Evolutionary conservation across 2,797 vertebrate species (phyloP).

Genomic region (Mormyrus hasselquistii): DNA sequence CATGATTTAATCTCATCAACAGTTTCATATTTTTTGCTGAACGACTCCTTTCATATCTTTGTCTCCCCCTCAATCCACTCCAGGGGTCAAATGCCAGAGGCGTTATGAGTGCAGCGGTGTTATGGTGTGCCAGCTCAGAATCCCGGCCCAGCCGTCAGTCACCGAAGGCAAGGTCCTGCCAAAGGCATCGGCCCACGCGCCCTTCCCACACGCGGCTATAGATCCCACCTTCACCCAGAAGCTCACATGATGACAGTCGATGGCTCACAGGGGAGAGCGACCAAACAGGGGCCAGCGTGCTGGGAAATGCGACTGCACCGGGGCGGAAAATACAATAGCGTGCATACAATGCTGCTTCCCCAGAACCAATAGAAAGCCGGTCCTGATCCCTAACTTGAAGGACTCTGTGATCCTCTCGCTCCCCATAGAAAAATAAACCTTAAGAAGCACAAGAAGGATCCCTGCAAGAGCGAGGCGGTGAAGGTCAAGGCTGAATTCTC

Average conservation of each 20-base stretch:
- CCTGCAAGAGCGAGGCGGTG: not conserved
- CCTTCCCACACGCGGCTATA: not conserved
- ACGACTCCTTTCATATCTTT: not conserved
- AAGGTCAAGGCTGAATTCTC: constrained; percentile 33
- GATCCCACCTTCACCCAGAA: not conserved
- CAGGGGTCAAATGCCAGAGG: constrained; percentile 9
- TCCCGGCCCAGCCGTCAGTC: not conserved
- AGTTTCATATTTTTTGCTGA: not conserved
- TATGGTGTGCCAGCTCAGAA: not conserved
- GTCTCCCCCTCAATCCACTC: not conserved
- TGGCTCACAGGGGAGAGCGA: not conserved
- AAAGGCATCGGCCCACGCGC: not conserved
- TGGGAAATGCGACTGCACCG: not conserved
- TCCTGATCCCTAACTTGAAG: not conserved
- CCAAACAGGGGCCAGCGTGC: not conserved
- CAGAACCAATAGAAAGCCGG: not conserved
- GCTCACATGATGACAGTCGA: not conserved
- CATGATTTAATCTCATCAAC: not conserved
- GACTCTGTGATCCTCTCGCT: not conserved
- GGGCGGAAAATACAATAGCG: not conserved
- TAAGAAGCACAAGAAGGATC: not conserved
- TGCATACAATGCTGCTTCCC: not conserved
- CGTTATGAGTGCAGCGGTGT: not conserved
- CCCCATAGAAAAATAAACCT: not conserved
- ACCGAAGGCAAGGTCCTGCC: not conserved